phyloP scores from a whole-genome alignment of 2,797 vertebrate species.

The Pseudochirops cupreus region DNA sequence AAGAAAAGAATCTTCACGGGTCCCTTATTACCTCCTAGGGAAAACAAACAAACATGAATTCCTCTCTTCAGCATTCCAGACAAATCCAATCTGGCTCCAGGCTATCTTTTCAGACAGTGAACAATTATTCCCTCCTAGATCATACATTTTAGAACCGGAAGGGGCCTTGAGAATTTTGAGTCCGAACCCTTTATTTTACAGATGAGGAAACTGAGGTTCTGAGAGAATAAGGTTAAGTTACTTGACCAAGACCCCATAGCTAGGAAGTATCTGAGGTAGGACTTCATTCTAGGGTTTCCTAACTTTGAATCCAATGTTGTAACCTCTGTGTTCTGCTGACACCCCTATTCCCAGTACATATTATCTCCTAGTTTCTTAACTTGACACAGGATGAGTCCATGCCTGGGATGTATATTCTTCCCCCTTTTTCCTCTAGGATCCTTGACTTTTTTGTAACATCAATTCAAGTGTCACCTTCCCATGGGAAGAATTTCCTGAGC shows the following conservation, averaged over 20 bases:
- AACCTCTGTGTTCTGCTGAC: neutral
- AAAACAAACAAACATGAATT: neutral
- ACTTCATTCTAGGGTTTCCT: neutral
- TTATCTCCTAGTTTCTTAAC: neutral
- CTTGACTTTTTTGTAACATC: neutral
- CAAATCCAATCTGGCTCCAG: neutral
- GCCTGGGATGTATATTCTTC: neutral
- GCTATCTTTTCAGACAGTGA: neutral
- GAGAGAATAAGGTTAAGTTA: neutral
- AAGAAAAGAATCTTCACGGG: neutral
- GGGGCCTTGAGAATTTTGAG: neutral
- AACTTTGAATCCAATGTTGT: neutral
- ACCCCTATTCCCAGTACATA: neutral
- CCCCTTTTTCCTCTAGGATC: neutral
- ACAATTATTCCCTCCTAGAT: neutral
- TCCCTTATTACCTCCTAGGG: neutral
- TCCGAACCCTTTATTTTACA: neutral
- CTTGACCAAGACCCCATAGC: neutral
- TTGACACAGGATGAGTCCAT: neutral
- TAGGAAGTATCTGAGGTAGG: neutral
- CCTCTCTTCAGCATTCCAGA: neutral
- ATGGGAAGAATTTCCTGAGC: neutral
- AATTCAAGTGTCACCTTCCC: neutral
- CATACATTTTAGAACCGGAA: neutral
- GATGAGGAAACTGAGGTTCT: neutral